Evolutionary conservation across 1,140 invertebrate genomes (phyloP).

Genomic region (Calosoma granatense): DNA sequence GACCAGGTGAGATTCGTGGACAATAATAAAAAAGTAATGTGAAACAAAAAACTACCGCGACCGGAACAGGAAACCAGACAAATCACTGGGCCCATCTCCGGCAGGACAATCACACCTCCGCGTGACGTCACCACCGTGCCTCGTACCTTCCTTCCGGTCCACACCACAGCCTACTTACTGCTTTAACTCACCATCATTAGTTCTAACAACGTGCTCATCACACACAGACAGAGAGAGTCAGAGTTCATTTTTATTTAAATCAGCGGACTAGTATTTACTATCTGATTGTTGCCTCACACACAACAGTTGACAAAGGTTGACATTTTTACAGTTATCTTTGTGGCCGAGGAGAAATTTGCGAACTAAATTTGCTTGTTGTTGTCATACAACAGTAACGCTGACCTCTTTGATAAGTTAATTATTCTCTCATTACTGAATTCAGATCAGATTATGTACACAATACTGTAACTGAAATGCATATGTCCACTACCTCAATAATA

Average conservation of each 20-base stretch:
- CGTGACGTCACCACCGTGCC: slow-evolving; percentile 18
- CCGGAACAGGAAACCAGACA: slow-evolving; percentile 24
- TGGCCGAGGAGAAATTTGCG: too few relatives aligned
- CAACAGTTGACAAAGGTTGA: not conserved
- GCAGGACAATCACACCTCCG: slow-evolving; percentile 23
- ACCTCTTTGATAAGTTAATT: too few relatives aligned
- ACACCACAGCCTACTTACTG: not conserved
- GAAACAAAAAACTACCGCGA: not conserved
- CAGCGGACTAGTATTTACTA: too few relatives aligned
- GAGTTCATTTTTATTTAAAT: not conserved
- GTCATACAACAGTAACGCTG: too few relatives aligned
- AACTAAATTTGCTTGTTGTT: too few relatives aligned
- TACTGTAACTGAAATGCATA: too few relatives aligned
- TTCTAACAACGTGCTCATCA: not conserved
- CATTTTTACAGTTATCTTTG: not conserved
- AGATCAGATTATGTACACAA: too few relatives aligned
- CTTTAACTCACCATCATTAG: not conserved
- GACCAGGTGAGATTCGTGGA: not conserved
- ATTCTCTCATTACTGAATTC: too few relatives aligned
- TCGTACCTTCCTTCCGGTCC: slow-evolving; percentile 18
- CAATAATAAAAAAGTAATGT: not conserved
- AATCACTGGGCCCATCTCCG: slow-evolving; percentile 26
- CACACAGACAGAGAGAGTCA: too few relatives aligned
- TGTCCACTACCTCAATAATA: too few relatives aligned
- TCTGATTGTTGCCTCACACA: not conserved